Evolutionary conservation across 2,888 invertebrate species (phyloP).

Genomic region (Polylopha cassiicola): DNA sequence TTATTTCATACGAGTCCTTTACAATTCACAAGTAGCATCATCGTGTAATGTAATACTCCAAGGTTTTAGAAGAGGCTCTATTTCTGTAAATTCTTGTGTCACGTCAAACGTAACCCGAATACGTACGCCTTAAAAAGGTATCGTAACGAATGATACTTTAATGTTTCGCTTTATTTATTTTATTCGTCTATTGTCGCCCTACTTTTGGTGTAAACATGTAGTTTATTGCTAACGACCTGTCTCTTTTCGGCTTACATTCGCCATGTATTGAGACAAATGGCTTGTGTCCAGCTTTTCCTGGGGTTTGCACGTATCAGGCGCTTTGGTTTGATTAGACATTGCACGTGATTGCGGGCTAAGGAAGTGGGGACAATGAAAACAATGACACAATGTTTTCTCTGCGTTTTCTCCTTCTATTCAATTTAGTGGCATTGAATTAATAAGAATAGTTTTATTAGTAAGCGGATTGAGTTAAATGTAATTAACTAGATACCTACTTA

Average conservation of each 20-base stretch:
- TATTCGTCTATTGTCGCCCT: neutral
- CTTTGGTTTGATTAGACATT: slow-evolving; percentile 11
- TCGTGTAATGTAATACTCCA: too few relatives aligned
- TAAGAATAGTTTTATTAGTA: too few relatives aligned
- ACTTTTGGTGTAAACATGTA: neutral
- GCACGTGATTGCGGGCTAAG: slow-evolving; percentile 1
- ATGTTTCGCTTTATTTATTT: slow-evolving; percentile 8
- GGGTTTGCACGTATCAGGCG: slow-evolving; percentile 12
- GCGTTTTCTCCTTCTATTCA: too few relatives aligned
- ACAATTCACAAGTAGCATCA: too few relatives aligned
- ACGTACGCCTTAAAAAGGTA: slow-evolving; percentile 4
- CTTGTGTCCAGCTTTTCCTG: slow-evolving; percentile 2
- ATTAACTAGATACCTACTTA: too few relatives aligned
- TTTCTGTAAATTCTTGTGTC: slow-evolving; percentile 2
- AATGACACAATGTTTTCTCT: too few relatives aligned
- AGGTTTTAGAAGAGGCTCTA: neutral
- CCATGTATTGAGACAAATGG: slow-evolving; percentile 17
- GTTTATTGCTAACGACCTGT: slow-evolving; percentile 13
- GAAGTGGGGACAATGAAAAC: too few relatives aligned
- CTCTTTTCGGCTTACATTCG: slow-evolving; percentile 14
- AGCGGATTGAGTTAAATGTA: too few relatives aligned
- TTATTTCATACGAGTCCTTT: neutral
- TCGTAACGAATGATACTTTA: slow-evolving; percentile 13
- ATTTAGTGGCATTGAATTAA: too few relatives aligned
- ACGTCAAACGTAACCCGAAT: slow-evolving; percentile 4